Conservation (phyloP, 2,888 invertebrate species). For the Drosophila greeni region DNA sequence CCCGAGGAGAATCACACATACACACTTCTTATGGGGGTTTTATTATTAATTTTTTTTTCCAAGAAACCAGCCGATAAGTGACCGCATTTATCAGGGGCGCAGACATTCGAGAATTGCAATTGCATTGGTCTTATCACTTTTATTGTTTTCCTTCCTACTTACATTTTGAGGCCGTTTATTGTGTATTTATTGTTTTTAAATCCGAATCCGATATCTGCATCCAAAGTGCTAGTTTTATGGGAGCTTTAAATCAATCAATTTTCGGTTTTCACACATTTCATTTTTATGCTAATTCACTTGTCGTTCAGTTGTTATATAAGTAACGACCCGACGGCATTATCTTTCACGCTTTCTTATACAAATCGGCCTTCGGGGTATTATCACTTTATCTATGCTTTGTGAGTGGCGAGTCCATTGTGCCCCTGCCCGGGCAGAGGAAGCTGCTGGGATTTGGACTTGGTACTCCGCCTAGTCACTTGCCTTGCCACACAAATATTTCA, state of each 20-base stretch:
- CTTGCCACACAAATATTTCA: conserved; percentile 55
- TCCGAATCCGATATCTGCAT: conserved; percentile 11
- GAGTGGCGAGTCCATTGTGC: conserved; percentile 38
- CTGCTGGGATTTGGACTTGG: conserved; percentile 4
- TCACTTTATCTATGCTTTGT: conserved; percentile 38
- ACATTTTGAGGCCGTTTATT: conserved; percentile 40
- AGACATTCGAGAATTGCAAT: conserved; percentile 10
- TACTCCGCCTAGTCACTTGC: conserved; percentile 30
- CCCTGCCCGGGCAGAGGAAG: conserved; percentile 4
- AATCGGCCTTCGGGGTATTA: conserved; percentile 38
- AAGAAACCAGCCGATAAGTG: conserved; percentile 22
- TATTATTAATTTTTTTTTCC: conserved; percentile 20
- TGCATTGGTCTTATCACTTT: conserved; percentile 21
- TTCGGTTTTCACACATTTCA: conserved; percentile 7
- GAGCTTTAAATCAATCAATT: conserved; percentile 43
- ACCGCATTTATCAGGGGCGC: conserved; percentile 14
- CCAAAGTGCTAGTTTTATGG: conserved; percentile 21
- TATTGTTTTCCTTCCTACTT: conserved; percentile 21
- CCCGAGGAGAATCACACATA: conserved; percentile 3
- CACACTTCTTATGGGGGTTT: background rate
- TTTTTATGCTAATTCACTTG: conserved; percentile 29
- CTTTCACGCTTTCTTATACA: conserved; percentile 40
- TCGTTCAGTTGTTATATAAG: conserved; percentile 35
- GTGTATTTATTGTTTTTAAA: conserved; percentile 13
- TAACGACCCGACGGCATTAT: conserved; percentile 12